Base-by-base conservation (phyloP, 2,888 invertebrate species). In the Drosophila picticornis region DNA sequence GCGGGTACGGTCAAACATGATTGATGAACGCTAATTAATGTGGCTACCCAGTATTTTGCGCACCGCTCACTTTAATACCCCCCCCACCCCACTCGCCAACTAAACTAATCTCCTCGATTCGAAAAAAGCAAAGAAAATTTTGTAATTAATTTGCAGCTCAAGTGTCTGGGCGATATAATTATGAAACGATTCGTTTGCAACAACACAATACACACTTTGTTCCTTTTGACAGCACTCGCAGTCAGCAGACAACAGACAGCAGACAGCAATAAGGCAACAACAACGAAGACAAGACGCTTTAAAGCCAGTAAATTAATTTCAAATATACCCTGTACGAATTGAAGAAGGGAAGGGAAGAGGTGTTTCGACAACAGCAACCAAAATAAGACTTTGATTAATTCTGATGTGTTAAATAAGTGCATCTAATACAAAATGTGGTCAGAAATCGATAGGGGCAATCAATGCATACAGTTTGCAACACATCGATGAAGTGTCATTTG, bases 11-110 rank as follows among this genome's bases (percentile, higher is more conserved):
- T 82, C 84, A 81, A 84, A 84, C 88, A 84, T 89, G 84, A 84
- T 84, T 84, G 84, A 84, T 84, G 84, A 87, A 87, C 84, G 87
- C 89, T 86, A 86, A 88, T 86, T 86, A 88, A 88, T 83, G 89
- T 77, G 83, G 77, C 79, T 80, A 59, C 55, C 62, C 63, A 78
- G 62, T 57, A 64, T 22, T 16, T 40, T 43, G 22, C 27, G 9
- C 22, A 48, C n/a, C 50, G 2, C 13, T 16, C 25, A 22, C 31
- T 19, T 34, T 34, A 34, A 13, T 34, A 4, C 32, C 13, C 32
- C 11, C 13, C 32, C 32, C 13, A 11, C 11, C 13, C 32, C n/a
- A 53, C n/a, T 4, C 6, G 25, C 4, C 16, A 46, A 46, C 22
- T 11, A 5, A 5, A 43, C 51, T 13, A 4, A 10, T 10, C 25